These are phyloP conservation scores for Fukomys damarensis DNA, from an alignment of 2,113 vertebrate species.

Conservation along the genomic window DNA sequence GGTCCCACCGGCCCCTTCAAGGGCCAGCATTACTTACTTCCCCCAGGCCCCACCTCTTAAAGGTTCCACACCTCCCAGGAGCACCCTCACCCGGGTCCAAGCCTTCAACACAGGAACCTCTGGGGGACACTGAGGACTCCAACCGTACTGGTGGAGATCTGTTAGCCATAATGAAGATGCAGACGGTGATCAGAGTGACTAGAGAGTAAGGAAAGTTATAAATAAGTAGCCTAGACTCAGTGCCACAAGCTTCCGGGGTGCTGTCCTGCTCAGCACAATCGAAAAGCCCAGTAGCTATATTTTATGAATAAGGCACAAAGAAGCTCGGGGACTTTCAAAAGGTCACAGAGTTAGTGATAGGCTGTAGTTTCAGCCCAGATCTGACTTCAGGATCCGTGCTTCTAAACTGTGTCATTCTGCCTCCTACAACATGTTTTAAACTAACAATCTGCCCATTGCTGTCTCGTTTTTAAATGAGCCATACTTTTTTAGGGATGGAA, in stretches of 20 bases:
- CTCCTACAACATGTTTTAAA: constrained; percentile 29
- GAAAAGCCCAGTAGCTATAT: background rate
- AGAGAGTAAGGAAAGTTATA: background rate
- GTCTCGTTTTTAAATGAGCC: constrained; percentile 18
- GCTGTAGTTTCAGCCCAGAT: background rate
- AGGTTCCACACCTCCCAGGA: background rate
- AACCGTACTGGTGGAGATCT: background rate
- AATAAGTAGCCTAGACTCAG: background rate
- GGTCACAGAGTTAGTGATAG: background rate
- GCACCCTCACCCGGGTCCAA: background rate
- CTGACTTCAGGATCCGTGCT: background rate
- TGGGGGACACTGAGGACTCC: background rate
- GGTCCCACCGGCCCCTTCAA: too few relatives aligned
- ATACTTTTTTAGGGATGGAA: background rate
- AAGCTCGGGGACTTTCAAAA: background rate
- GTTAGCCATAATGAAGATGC: background rate
- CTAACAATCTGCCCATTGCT: background rate
- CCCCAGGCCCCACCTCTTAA: background rate
- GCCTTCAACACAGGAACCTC: background rate
- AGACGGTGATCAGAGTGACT: background rate
- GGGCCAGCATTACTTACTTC: background rate
- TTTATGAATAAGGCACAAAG: background rate
- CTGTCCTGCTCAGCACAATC: background rate
- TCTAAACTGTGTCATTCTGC: background rate
- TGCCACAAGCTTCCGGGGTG: background rate